Base-by-base conservation (phyloP, 2,113 vertebrate genomes). In the Chrysochloris asiatica region DNA sequence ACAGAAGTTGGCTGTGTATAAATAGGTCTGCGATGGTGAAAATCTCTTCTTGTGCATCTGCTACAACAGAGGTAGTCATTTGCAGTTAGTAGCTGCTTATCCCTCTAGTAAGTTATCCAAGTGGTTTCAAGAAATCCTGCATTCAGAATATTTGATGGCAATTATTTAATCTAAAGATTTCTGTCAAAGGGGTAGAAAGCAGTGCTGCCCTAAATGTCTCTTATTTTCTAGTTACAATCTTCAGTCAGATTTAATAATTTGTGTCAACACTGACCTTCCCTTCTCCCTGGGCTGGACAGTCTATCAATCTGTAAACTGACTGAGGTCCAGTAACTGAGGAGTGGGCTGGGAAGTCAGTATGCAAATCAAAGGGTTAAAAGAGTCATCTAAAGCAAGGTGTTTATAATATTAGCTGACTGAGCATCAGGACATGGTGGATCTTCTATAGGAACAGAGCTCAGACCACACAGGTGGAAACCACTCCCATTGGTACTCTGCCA, bases 31-130 rank as follows among this genome's bases (percentile, higher is more conserved):
- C 88, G 26, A 93, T 88, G 63, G 93, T 93, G 93, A 95, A 91
- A 95, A 94, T 90, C 93, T 88, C 95, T 94, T 96, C 95, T 97
- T 96, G 94, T 95, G 83, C 65, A 45, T 95, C 93, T 96, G 89
- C 82, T 94, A 95, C 91, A 97, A 97, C 95, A 96, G 89, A 93
- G 90, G 96, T 85, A 96, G 96, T 93, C 96, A 96, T 97, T 95
- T 97, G 59, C 93, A 95, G 95, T 91, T 95, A 59, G 88, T 67
- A 52, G 43, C 82, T 93, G 75, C 24, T 76, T 93, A 76, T 86
- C 79, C 65, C 85, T 93, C 87, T 83, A 89, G 87, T 45, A 92
- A 84, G 88, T 65, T 43, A 77, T 45, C 56, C 36, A 71, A 48
- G 67, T 93, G 92, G 50, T 92, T 89, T 84, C 43, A 86, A 95